These are phyloP conservation scores for Cydia splendana DNA, from an alignment of 1,140 invertebrate species.

Conservation along the genomic window DNA sequence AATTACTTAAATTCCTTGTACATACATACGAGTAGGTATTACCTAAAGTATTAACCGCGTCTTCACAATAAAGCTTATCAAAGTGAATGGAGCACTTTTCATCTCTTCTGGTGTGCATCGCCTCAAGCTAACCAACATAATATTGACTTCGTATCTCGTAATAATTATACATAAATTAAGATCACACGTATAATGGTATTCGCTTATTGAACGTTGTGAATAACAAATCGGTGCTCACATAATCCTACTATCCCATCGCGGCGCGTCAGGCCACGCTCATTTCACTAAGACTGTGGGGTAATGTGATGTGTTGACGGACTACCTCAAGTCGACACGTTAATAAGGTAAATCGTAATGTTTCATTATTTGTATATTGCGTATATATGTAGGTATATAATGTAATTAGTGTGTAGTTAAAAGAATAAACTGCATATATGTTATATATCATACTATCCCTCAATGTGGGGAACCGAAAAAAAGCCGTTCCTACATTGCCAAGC, in stretches of 20 bases:
- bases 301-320: constrained; percentile 7
- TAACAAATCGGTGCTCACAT: not conserved
- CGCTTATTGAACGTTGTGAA: not conserved
- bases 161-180: not conserved
- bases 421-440: too few relatives aligned
- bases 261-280: constrained; percentile 22
- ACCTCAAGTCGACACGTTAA: not conserved
- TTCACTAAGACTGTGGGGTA: constrained; percentile 15
- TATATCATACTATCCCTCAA: too few relatives aligned
- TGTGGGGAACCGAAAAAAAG: too few relatives aligned
- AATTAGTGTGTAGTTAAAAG: too few relatives aligned
- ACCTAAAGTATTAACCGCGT: constrained; percentile 33
- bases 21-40: not conserved
- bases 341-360: not conserved
- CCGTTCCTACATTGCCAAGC: too few relatives aligned
- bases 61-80: constrained; percentile 45
- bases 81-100: constrained; percentile 33
- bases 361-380: not conserved
- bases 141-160: not conserved
- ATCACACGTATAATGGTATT: not conserved
- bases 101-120: not conserved
- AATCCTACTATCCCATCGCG: constrained; percentile 20
- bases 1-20: not conserved
- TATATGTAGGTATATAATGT: too few relatives aligned
- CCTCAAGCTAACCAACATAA: constrained; percentile 12